A percentile compares a stretch with the other conserved stretches of the same genome.
phyloP scores from a whole-genome alignment of 2,888 invertebrate species.

The Aphodius granarius region DNA sequence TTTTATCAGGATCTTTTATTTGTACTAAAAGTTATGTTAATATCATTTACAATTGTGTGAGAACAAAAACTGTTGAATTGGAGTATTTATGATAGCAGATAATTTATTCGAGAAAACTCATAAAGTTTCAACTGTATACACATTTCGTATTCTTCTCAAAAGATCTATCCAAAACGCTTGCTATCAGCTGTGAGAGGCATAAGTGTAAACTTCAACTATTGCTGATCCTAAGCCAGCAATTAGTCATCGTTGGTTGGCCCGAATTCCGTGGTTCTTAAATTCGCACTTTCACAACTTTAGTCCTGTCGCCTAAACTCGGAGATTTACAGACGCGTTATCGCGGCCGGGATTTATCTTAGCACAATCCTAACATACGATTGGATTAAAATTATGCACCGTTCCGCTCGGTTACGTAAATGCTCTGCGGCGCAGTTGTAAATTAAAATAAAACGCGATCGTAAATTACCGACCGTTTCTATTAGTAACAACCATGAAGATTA shows the following conservation, averaged over 20 bases:
- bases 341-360: constrained; percentile 9
- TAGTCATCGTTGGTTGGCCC: neutral
- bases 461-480: constrained; percentile 35
- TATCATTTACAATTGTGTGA: too few relatives aligned
- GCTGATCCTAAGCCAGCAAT: neutral
- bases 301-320: neutral
- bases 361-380: constrained; percentile 13
- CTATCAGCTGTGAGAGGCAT: too few relatives aligned
- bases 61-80: too few relatives aligned
- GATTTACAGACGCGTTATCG: constrained; percentile 9
- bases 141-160: too few relatives aligned
- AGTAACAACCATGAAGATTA: neutral
- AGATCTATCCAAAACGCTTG: too few relatives aligned
- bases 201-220: neutral
- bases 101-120: too few relatives aligned
- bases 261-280: neutral
- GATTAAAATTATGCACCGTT: constrained; percentile 10
- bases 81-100: too few relatives aligned
- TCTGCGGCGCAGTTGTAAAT: constrained; percentile 20
- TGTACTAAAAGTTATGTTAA: too few relatives aligned
- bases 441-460: constrained; percentile 49
- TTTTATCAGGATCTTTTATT: too few relatives aligned
- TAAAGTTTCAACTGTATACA: too few relatives aligned
- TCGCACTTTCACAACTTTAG: neutral
- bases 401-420: neutral